phyloP scores from a whole-genome alignment of 2,888 invertebrate species.

The Lasioglossum calceatum region DNA sequence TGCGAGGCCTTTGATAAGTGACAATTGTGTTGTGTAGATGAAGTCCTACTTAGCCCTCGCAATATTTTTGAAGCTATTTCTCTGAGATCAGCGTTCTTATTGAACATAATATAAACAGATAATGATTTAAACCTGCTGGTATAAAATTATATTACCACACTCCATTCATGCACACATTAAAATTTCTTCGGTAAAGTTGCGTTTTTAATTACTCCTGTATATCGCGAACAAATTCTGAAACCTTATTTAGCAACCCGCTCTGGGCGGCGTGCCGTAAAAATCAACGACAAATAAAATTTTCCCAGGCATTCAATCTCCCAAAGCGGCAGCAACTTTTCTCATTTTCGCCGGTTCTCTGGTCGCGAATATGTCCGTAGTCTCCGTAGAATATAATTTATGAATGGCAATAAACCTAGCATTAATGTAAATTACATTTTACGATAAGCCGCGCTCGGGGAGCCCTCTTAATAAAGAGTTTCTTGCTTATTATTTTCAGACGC shows the following conservation, averaged over 20 bases:
- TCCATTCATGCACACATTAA: no score
- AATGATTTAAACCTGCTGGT: no score
- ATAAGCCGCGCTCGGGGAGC: constrained; percentile 3
- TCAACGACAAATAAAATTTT: constrained; percentile 9
- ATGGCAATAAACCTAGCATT: constrained; percentile 30
- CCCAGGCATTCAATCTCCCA: constrained; percentile 8
- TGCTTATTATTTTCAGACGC: constrained; percentile 62
- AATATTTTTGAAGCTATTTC: no score
- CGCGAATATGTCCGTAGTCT: constrained; percentile 26
- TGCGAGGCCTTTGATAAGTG: no score
- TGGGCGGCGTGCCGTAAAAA: not conserved
- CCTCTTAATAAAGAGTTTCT: constrained; percentile 31
- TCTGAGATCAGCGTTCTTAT: no score
- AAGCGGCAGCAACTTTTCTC: constrained; percentile 46
- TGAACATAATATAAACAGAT: no score
- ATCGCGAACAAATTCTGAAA: not conserved
- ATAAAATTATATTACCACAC: no score
- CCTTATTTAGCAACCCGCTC: not conserved
- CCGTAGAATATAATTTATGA: constrained; percentile 52
- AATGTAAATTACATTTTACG: constrained; percentile 39
- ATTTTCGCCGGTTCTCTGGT: constrained; percentile 23
- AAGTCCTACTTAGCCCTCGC: no score
- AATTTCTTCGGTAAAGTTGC: not conserved
- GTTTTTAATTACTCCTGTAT: not conserved
- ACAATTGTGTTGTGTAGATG: no score